These are phyloP conservation scores for Orius laevigatus DNA, from an alignment of 1,140 invertebrate species.

Conservation along the genomic window DNA sequence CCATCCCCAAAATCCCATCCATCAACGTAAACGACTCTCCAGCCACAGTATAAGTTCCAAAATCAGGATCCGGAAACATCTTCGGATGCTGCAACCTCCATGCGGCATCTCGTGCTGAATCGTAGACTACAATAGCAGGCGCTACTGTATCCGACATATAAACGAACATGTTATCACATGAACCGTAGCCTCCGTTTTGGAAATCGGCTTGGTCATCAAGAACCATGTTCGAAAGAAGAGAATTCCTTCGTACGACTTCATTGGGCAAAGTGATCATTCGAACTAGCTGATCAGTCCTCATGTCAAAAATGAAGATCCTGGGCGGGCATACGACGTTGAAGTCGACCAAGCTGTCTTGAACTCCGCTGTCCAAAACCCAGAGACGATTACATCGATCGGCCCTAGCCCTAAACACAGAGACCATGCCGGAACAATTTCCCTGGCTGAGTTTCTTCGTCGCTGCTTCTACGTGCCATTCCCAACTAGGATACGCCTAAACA, in stretches of 20 bases:
- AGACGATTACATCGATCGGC: conserved; percentile 57
- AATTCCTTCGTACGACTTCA: conserved; percentile 46
- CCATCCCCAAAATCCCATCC: conserved; percentile 64
- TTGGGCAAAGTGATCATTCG: conserved; percentile 35
- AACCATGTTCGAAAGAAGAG: conserved; percentile 57
- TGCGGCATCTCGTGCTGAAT: conserved; percentile 47
- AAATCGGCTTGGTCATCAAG: conserved; percentile 40
- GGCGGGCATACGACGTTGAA: conserved; percentile 57
- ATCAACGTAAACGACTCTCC: conserved; percentile 49
- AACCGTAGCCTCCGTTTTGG: conserved; percentile 23
- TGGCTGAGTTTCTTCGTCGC: conserved; percentile 24
- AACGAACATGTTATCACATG: conserved; percentile 55
- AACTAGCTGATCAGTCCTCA: conserved; percentile 28
- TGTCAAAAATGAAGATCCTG: conserved; percentile 61
- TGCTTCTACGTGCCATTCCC: conserved; percentile 56
- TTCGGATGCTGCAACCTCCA: conserved; percentile 58
- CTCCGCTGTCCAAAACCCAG: conserved; percentile 55
- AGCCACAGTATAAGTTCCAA: conserved; percentile 41
- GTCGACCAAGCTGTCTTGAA: conserved; percentile 55
- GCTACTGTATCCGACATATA: conserved; percentile 65
- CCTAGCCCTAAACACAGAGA: conserved; percentile 57
- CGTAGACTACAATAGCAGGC: conserved; percentile 56
- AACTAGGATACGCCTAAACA: conserved; percentile 53
- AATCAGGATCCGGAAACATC: conserved; percentile 66
- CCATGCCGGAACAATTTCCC: conserved; percentile 52